These are phyloP conservation scores for Platycheirus albimanus DNA, from an alignment of 2,888 invertebrate species.

Conservation along the genomic window DNA sequence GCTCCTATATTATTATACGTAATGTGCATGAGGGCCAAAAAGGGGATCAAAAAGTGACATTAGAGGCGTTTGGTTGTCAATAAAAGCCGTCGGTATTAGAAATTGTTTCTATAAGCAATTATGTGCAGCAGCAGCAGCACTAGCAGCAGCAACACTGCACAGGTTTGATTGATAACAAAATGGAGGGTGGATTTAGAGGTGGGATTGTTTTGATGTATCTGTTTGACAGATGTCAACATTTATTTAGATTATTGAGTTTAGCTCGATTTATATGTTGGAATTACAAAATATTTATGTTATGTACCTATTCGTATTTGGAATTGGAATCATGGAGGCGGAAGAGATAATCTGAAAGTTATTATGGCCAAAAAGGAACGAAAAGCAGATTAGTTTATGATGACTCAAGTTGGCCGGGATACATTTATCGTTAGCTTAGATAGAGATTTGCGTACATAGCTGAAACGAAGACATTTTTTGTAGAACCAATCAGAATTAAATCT, in stretches of 20 bases:
- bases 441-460: too few species aligned
- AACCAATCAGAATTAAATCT: too few species aligned
- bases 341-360: neutral
- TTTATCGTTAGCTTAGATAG: too few species aligned
- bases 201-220: constrained; percentile 12
- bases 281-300: neutral
- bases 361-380: too few species aligned
- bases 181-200: neutral
- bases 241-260: constrained; percentile 14
- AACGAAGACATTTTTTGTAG: too few species aligned
- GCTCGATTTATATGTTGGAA: neutral
- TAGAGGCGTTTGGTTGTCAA: constrained; percentile 60
- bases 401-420: too few species aligned
- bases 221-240: constrained; percentile 56
- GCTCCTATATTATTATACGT: too few species aligned
- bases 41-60: constrained; percentile 50
- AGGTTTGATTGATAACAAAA: constrained; percentile 25
- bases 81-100: constrained; percentile 59
- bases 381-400: too few species aligned
- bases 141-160: too few species aligned
- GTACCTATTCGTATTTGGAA: too few species aligned
- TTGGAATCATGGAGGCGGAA: neutral
- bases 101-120: constrained; percentile 29
- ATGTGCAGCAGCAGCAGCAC: too few species aligned
- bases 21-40: constrained; percentile 18